Percentiles rank a stretch among this genome's conserved stretches.
Evolutionary conservation across 2,888 invertebrate genomes (phyloP).

Genomic region (Liopterus haemorrhoidalis): DNA sequence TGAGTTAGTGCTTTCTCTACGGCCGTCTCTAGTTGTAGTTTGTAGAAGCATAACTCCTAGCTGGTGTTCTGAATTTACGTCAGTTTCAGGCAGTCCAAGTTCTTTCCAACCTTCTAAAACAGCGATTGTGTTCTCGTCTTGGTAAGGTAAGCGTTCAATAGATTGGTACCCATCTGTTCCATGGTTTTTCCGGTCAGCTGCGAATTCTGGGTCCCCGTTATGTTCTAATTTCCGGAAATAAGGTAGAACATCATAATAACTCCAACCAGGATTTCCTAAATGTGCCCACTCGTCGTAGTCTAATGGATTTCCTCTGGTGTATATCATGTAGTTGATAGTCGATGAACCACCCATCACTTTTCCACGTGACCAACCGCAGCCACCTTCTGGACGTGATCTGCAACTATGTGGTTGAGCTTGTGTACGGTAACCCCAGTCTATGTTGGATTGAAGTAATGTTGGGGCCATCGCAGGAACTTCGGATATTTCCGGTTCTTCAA

Average conservation of each 20-base stretch:
- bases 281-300: conserved; percentile 63
- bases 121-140: conserved; percentile 53
- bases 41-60: conserved; percentile 59
- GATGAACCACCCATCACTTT: conserved; percentile 61
- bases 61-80: conserved; percentile 54
- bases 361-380: conserved; percentile 57
- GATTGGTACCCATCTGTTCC: conserved; percentile 57
- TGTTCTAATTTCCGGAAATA: conserved; percentile 66
- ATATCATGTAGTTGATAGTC: conserved; percentile 62
- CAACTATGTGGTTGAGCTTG: conserved; percentile 59
- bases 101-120: conserved; percentile 58
- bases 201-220: conserved; percentile 51
- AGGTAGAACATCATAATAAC: conserved; percentile 57
- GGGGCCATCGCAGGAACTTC: conserved; percentile 62
- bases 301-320: conserved; percentile 53
- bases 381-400: conserved; percentile 51
- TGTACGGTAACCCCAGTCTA: conserved; percentile 67
- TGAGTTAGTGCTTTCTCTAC: conserved; percentile 55
- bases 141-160: conserved; percentile 59
- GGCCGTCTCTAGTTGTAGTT: conserved; percentile 56
- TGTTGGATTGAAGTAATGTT: conserved; percentile 53
- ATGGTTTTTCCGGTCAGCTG: conserved; percentile 53
- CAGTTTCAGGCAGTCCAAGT: conserved; percentile 53
- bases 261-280: conserved; percentile 59
- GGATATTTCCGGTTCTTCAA: conserved; percentile 60